Conservation (phyloP, 1,140 invertebrate genomes). For the Trichonephila inaurata region DNA sequence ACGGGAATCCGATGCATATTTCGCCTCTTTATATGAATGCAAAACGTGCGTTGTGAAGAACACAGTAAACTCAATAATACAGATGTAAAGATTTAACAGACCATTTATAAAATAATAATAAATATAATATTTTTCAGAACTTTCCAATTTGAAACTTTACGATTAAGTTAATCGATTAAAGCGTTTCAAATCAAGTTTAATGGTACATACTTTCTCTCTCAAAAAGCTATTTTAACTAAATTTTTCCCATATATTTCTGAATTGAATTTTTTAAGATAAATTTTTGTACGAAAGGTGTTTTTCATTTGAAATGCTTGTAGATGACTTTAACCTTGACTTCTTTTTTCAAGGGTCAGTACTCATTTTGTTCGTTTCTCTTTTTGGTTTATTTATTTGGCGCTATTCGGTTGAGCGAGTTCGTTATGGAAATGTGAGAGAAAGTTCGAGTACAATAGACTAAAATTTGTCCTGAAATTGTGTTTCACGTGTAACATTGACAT, state of each 20-base stretch:
- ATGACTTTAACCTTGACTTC: not conserved
- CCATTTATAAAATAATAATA: too few species aligned
- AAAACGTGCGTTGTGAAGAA: too few species aligned
- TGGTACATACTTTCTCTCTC: not conserved
- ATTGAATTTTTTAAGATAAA: not conserved
- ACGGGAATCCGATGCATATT: too few species aligned
- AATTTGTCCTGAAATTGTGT: not conserved
- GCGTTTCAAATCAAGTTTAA: too few species aligned
- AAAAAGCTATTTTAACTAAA: not conserved
- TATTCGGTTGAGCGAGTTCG: not conserved
- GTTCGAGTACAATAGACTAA: not conserved
- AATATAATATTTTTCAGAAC: too few species aligned
- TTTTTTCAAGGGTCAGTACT: slow-evolving; percentile 4
- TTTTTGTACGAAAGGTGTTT: too few species aligned
- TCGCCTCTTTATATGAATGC: too few species aligned
- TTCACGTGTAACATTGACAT: not conserved
- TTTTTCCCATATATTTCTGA: not conserved
- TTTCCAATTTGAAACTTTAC: too few species aligned
- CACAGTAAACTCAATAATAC: too few species aligned
- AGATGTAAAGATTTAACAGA: too few species aligned
- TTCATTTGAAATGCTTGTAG: not conserved
- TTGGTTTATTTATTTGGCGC: not conserved
- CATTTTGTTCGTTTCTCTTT: not conserved
- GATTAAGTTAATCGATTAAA: too few species aligned
- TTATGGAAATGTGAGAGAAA: too few species aligned